These are phyloP conservation scores for Poeciliopsis prolifica DNA, from an alignment of 2,113 vertebrate species.

Conservation along the genomic window DNA sequence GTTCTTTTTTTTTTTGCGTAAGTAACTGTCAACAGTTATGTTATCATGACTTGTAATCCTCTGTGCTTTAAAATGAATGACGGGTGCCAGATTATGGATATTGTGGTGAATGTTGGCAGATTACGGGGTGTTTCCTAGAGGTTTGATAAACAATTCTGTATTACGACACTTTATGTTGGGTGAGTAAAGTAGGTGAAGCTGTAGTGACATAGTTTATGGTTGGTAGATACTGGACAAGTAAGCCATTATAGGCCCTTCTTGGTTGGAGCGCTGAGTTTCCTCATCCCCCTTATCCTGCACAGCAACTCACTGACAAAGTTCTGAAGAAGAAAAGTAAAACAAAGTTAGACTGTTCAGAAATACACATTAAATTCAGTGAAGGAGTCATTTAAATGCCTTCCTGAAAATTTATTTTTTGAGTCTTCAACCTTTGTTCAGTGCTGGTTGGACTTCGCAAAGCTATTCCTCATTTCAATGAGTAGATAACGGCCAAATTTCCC, in stretches of 20 bases:
- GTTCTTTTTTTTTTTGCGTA: slow-evolving; percentile 23
- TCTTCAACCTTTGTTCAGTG: too few relatives aligned
- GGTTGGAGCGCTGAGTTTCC: slow-evolving; percentile 92
- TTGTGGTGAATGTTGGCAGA: slow-evolving; percentile 39
- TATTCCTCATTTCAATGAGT: neutral
- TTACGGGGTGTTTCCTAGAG: slow-evolving; percentile 44
- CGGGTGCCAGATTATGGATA: slow-evolving; percentile 50
- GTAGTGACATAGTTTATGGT: slow-evolving; percentile 45
- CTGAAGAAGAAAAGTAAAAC: slow-evolving; percentile 68
- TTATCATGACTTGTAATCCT: slow-evolving; percentile 44
- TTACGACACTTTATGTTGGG: slow-evolving; percentile 50
- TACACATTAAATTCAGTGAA: neutral
- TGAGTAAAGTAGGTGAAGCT: slow-evolving; percentile 44
- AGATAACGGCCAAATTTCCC: neutral
- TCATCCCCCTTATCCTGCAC: slow-evolving; percentile 95
- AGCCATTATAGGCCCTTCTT: slow-evolving; percentile 91
- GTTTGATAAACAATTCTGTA: slow-evolving; percentile 34
- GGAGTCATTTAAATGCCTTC: neutral
- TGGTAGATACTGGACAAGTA: slow-evolving; percentile 33
- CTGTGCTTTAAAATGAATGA: slow-evolving; percentile 32
- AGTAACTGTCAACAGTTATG: slow-evolving; percentile 62
- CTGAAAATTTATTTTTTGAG: neutral
- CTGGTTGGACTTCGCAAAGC: neutral
- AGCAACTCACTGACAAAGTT: slow-evolving; percentile 94
- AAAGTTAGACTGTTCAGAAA: neutral